These are phyloP conservation scores for Ennomos erosarius DNA, from an alignment of 2,888 invertebrate species.

Conservation along the genomic window DNA sequence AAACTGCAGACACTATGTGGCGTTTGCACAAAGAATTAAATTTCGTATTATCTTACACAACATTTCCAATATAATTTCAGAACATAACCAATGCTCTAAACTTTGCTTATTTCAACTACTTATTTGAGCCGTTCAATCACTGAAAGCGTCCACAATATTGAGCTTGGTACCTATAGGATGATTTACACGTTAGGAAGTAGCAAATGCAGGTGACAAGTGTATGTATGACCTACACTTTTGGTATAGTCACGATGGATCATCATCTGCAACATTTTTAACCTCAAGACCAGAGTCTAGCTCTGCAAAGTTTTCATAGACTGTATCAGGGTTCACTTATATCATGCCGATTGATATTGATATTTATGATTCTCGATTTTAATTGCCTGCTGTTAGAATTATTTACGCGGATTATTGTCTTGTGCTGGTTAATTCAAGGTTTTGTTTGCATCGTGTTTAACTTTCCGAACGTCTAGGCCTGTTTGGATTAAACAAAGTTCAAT, in stretches of 20 bases:
- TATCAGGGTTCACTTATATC: constrained; percentile 20
- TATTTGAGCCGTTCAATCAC: too few species aligned
- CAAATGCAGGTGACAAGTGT: too few species aligned
- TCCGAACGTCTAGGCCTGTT: constrained; percentile 15
- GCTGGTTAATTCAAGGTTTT: constrained; percentile 24
- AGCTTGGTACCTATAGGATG: too few species aligned
- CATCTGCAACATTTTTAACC: constrained; percentile 27
- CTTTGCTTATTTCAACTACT: too few species aligned
- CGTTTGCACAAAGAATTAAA: too few species aligned
- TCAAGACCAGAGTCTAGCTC: neutral
- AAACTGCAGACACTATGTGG: too few species aligned
- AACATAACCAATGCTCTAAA: too few species aligned
- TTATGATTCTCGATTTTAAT: constrained; percentile 30
- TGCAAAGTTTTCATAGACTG: constrained; percentile 11
- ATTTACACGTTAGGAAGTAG: too few species aligned
- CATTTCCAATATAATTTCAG: too few species aligned
- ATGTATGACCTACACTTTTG: too few species aligned
- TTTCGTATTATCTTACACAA: too few species aligned
- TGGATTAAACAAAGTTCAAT: constrained; percentile 18
- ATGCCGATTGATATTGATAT: constrained; percentile 21
- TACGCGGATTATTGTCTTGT: constrained; percentile 24
- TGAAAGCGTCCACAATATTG: too few species aligned
- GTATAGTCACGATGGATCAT: neutral
- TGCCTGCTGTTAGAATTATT: constrained; percentile 24
- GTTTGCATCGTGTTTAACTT: constrained; percentile 9